Base-by-base conservation (phyloP, 2,888 invertebrate species). In the Conistra vaccinii region DNA sequence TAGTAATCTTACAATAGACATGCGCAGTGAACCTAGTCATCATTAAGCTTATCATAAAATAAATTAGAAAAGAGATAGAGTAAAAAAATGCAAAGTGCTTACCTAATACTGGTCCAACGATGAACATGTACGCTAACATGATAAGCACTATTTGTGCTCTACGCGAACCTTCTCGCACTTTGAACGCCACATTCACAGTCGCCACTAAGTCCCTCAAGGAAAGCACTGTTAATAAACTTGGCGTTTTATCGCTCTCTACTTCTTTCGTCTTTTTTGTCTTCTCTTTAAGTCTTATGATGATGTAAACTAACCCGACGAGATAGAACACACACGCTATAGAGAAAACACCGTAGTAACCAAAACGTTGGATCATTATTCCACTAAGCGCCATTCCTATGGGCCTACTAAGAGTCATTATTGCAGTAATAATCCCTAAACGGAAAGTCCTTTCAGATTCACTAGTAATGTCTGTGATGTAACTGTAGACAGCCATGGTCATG, bases 381-480 rank as follows among this genome's bases (percentile, higher is more conserved):
- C 97, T 97, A 3, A 97, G 94, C 14, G 96, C 96, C 5, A 96
- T 94, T 17, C 97, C 97, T 66, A 97, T 90, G 0, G 97, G 97
- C 78, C 97, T 93, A 84, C 95, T 96, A 12, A 97, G 90, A 74
- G 96, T 97, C 85, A 96, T 88, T 80, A 97, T 95, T 23, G 97
- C 95, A 0, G 97, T 97, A 58, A 97, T 94, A 29, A 97, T 95
- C 7, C 97, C 97, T 87, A 97, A 94, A 84, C 97, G 94, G 85
- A 97, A 96, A 81, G 97, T 97, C 86, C 97, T 94, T 91, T 97
- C 97, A 69, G 97, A 95, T 73, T 97, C 92, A 78, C 95, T 95
- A 53, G 97, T 97, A 51, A 97, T 96, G 78, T 97, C 97, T 62
- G 97, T 97, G 32, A 98, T 94, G 88, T 97, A 97, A 87, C 97